Base-by-base conservation (phyloP, 2,888 invertebrate species). In the Girardia tigrina region DNA sequence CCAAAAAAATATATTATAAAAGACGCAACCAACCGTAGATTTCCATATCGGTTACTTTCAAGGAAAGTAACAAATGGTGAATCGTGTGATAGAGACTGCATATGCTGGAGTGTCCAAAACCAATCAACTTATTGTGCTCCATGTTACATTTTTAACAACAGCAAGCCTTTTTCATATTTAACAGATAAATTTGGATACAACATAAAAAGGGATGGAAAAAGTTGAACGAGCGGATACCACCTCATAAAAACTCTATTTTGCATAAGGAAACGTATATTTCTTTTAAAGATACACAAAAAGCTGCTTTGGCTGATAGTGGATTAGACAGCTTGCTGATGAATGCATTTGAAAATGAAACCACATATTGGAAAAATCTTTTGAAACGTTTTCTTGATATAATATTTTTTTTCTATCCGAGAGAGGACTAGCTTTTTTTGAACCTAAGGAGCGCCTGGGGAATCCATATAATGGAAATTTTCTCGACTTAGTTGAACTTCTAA, bases 341-440 rank as follows among this genome's bases (percentile, higher is more conserved):
- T 20, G 56, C n/a, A 56, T 23, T 56, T 56, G 23, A 56, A 56
- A 56, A 56, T 56, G 56, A 56, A 56, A 23, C 23, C n/a, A 56
- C 56, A 56, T 56, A 56, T 56, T 56, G n/a, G 56, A 56, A 56
- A 56, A 8, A 56, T 8, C 56, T 56, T 56, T 56, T 56, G 56
- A 2, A 56, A 16, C 56, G 56, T 56, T 56, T 8, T 56, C 56
- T 56, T 56, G 56, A 16, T 56, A 56, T 56, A 56, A 56, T 8
- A 56, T 56, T 56, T 56, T n/a, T n/a, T 56, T 56, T 56, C 56
- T 56, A 56, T 56, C 56, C 56, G n/a, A 36, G 36, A 36, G 36
- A 36, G 36, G 36, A 36, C 36, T 36, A 36, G 56, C 56, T 12
- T 56, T 56, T 56, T 56, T 56, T 56, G 56, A n/a, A 56, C 23